Evolutionary conservation across 2,113 vertebrate genomes (phyloP), one percentile per base, ranked within the genome.

Genomic region (Oenanthe oenanthe): DNA sequence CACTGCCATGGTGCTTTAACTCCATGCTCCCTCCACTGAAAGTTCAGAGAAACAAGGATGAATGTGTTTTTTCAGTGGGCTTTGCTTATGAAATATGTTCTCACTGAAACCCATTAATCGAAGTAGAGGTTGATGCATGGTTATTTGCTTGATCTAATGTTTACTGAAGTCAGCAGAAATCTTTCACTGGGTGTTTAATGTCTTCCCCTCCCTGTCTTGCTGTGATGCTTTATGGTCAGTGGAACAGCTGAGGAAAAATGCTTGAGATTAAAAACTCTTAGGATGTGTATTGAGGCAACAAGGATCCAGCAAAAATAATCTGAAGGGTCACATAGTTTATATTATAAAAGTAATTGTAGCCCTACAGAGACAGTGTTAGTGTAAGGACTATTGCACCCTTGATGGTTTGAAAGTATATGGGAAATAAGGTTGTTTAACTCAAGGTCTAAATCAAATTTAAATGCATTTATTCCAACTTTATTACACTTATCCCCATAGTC

Each of bases 111-210:
- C 48, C 26, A 18, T 89, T 95, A 85, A 91, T 95, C 47, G 25
- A 75, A 74, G 51, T 7, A 17, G 32, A 63, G 32, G 34, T 78
- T 92, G 89, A 89, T 77, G 73, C 67, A 68, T 20, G 50, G 51
- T 80, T 80, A 51, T 93, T 95, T 88, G 63, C 56, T 84, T 89
- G 56, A 89, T 91, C 89, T 81, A 43, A 77, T 77, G 68, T 84
- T 95, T 96, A 93, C 85, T 89, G 34, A 93, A 93, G 89, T 91
- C 92, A 96, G 89, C 65, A 88, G 81, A 91, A 93, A 85, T 89
- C 77, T 94, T 78, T 94, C 85, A 91, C 42, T 61, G 45, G 31
- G 5, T 48, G 16, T 86, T 92, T 74, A 72, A 86, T 74, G 61
- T 58, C 57, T 92, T 91, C 53, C 78, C 12, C 42, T 84, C 32